phyloP scores from a whole-genome alignment of 2,113 vertebrate genomes.

The Neofelis nebulosa region DNA sequence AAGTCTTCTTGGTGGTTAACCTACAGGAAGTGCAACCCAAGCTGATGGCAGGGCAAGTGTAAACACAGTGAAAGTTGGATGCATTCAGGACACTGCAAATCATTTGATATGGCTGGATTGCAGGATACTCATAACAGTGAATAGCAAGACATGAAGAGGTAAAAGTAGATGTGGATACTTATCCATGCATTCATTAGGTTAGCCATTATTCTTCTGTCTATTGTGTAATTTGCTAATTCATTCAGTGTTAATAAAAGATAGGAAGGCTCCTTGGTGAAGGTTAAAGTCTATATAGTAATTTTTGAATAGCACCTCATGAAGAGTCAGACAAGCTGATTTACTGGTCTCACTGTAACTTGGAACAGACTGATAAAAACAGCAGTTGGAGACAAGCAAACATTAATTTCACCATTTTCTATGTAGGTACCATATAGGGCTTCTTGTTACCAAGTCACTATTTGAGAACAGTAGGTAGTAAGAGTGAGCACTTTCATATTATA shows the following conservation, averaged over 20 bases:
- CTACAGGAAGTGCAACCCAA: not conserved
- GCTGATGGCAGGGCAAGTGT: not conserved
- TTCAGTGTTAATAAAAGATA: not conserved
- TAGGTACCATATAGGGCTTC: not conserved
- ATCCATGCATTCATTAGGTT: not conserved
- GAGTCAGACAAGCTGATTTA: not conserved
- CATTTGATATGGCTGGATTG: not conserved
- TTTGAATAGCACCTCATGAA: not conserved
- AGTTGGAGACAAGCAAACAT: not conserved
- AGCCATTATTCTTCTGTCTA: not conserved
- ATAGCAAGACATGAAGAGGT: not conserved
- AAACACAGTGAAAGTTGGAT: not conserved
- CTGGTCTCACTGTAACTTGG: not conserved
- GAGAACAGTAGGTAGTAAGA: not conserved
- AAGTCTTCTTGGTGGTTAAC: not conserved
- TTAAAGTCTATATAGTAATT: not conserved
- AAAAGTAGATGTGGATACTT: not conserved
- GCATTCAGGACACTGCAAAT: not conserved
- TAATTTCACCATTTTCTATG: not conserved
- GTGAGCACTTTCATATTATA: not conserved
- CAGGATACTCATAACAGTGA: not conserved
- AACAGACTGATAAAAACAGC: conserved; percentile 22
- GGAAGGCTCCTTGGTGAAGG: not conserved
- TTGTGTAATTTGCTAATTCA: not conserved
- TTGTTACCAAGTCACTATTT: not conserved